phyloP scores from a whole-genome alignment of 1,140 invertebrate species.

The Nephila pilipes region DNA sequence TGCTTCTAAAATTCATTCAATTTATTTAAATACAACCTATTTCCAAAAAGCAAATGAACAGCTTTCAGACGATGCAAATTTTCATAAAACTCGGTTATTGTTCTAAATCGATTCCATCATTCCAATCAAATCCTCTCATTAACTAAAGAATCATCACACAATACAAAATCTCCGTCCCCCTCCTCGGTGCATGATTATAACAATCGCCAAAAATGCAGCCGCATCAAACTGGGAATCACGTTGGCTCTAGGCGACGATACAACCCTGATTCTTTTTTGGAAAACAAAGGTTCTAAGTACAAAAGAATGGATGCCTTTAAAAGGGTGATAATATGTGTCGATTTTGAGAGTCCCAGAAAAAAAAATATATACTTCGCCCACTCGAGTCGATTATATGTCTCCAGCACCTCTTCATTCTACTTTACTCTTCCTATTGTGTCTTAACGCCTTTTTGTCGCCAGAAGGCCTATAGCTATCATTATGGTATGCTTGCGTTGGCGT shows the following conservation, averaged over 20 bases:
- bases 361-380: background rate
- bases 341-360: background rate
- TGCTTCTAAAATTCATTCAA: too few relatives aligned
- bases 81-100: background rate
- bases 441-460: slow-evolving; percentile 20
- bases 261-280: background rate
- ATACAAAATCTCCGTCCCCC: background rate
- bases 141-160: background rate
- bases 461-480: background rate
- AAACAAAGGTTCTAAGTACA: background rate
- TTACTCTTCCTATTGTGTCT: slow-evolving; percentile 4
- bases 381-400: background rate
- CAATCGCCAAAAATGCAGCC: background rate
- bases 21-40: too few relatives aligned
- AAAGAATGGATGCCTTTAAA: background rate
- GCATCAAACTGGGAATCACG: background rate
- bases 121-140: background rate
- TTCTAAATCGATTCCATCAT: background rate
- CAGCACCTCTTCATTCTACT: background rate
- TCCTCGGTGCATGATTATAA: background rate
- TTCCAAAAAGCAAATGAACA: too few relatives aligned
- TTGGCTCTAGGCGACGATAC: background rate
- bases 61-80: too few relatives aligned
- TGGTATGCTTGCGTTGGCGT: background rate
- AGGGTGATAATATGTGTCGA: slow-evolving; percentile 21